Evolutionary conservation across 2,797 vertebrate species (phyloP), one percentile per base, ranked within the genome.

Genomic region (Urosaurus nigricauda): DNA sequence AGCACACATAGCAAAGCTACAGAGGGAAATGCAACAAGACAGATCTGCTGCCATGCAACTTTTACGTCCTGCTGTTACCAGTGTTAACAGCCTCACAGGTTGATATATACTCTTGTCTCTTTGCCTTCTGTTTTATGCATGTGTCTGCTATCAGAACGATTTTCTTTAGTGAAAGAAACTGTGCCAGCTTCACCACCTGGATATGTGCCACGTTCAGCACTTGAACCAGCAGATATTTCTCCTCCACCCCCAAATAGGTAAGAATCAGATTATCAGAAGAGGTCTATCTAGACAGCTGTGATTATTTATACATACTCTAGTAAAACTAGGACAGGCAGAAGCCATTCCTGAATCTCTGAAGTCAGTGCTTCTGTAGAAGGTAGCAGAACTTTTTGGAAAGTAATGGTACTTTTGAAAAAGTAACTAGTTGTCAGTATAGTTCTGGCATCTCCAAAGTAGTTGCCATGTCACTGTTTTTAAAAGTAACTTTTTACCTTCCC

Each of bases 121-220:
- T 24, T 87, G 43, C 8, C n/a, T 90, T 83, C 79, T 79, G 58
- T n/a, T 87, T 86, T 89, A 87, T 71, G 90, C 21, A 86, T 87
- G 40, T 47, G 37, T 92, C 75, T 88, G 53, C 1, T 65, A 78
- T 83, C 73, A 88, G 92, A 88, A 86, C 87, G 56, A 24, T 71
- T 89, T 91, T 88, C 29, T 88, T 37, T 65, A 89, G 92, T 65
- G 77, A 90, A 37, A 40, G 32, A 83, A 91, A 84, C 17, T 90
- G 16, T 32, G 83, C 37, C 51, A 17, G 65, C 24, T 60, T 16
- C 51, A 56, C 37, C 90, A 63, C 63, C 47, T 21, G 11, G 63
- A 56, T 90, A 65, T 58, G 71, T 85, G 21, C 35, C 32, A 37
- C 29, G 60, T 63, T 68, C 40, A 68, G 47, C 47, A 51, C 47